These are phyloP conservation scores for Clepsis dumicolana DNA, from an alignment of 2,888 invertebrate genomes.

Conservation along the genomic window DNA sequence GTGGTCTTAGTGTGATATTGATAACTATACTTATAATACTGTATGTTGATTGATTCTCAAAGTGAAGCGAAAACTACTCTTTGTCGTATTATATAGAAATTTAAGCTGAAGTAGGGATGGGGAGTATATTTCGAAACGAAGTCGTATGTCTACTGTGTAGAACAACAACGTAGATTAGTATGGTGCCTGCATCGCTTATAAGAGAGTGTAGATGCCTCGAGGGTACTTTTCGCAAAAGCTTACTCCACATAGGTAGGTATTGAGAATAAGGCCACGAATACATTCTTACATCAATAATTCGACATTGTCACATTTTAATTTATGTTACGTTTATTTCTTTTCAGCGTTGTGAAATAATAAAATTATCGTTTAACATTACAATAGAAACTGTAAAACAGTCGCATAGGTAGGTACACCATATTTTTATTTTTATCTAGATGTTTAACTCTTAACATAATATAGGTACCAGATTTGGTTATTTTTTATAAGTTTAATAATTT, in stretches of 20 bases:
- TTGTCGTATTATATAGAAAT: conserved; percentile 41
- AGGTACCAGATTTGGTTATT: conserved; percentile 75
- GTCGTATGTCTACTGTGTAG: conserved; percentile 85
- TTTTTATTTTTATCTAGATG: conserved; percentile 71
- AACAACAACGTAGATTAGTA: conserved; percentile 78
- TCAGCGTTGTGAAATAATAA: conserved; percentile 72
- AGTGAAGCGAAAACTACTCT: conserved; percentile 33
- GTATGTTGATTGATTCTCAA: conserved; percentile 16
- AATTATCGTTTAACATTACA: conserved; percentile 65
- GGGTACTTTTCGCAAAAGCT: conserved; percentile 31
- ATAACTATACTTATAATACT: conserved; percentile 8
- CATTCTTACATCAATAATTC: conserved; percentile 44
- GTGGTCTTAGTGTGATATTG: conserved; percentile 44
- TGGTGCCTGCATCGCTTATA: conserved; percentile 67
- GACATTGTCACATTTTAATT: conserved; percentile 53
- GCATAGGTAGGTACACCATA: conserved; percentile 77
- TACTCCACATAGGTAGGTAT: conserved; percentile 39
- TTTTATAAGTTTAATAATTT: conserved; percentile 80
- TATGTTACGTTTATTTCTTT: conserved; percentile 54
- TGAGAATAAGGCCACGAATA: conserved; percentile 26
- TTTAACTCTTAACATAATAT: conserved; percentile 71
- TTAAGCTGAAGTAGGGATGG: conserved; percentile 57
- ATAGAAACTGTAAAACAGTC: conserved; percentile 77
- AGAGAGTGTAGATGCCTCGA: conserved; percentile 46
- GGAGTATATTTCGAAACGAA: conserved; percentile 84